Evolutionary conservation across 2,113 vertebrate species (phyloP).

Genomic region (Tachysurus fulvidraco): DNA sequence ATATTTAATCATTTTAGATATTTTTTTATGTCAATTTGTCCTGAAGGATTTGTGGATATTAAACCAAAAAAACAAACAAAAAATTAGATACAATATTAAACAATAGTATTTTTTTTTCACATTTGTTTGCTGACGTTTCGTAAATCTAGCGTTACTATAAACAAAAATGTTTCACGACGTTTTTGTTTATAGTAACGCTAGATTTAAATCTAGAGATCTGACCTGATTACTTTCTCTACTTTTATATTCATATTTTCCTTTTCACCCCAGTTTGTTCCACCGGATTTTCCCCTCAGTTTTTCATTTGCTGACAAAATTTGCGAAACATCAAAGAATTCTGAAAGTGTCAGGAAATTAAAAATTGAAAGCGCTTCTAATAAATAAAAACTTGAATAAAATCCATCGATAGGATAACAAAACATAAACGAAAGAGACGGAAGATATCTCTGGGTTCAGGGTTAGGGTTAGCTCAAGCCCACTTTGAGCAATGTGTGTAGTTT

Average conservation of each 20-base stretch:
- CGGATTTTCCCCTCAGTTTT: neutral
- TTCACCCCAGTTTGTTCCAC: neutral
- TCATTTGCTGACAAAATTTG: neutral
- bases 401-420: neutral
- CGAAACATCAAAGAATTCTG: neutral
- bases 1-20: neutral
- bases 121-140: neutral
- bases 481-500: neutral
- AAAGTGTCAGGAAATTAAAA: neutral
- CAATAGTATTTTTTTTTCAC: neutral
- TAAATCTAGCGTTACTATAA: too few species aligned
- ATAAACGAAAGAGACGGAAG: neutral
- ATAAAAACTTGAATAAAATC: neutral
- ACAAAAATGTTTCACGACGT: too few species aligned
- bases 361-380: neutral
- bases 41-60: neutral
- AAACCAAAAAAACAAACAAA: neutral
- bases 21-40: neutral
- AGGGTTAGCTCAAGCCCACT: neutral
- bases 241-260: neutral
- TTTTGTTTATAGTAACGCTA: neutral
- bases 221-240: neutral
- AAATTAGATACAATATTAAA: neutral
- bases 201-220: neutral
- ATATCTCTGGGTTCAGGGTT: neutral